Conservation (phyloP, 1,140 invertebrate species). For the Carcinoscorpius rotundicauda region DNA sequence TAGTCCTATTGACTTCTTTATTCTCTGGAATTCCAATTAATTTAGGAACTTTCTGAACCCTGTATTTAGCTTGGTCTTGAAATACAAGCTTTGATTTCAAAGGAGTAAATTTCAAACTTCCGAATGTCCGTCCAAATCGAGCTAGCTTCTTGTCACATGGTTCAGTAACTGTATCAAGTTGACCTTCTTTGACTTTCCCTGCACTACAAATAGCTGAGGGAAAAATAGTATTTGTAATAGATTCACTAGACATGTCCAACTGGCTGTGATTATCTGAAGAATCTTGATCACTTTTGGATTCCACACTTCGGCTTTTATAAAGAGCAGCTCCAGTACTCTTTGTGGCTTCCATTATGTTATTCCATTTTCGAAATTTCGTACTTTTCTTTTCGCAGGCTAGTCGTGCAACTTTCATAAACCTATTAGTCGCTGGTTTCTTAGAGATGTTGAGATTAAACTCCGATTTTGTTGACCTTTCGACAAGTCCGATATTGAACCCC, state of each 20-base stretch:
- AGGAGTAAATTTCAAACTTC: not conserved
- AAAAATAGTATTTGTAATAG: slow-evolving; percentile 1
- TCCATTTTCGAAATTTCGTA: slow-evolving; percentile 11
- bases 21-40: slow-evolving; percentile 12
- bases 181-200: not conserved
- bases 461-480: slow-evolving; percentile 21
- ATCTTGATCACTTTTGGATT: slow-evolving; percentile 20
- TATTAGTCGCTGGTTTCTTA: slow-evolving; percentile 10
- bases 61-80: slow-evolving; percentile 4
- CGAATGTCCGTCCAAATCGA: not conserved
- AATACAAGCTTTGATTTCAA: not conserved
- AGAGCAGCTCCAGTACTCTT: slow-evolving; percentile 16
- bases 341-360: slow-evolving; percentile 20
- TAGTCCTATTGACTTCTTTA: not conserved
- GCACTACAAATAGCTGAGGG: not conserved
- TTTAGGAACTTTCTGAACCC: slow-evolving; percentile 12
- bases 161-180: not conserved
- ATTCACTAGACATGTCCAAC: slow-evolving; percentile 3
- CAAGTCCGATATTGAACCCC: slow-evolving; percentile 58
- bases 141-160: not conserved
- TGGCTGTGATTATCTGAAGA: slow-evolving; percentile 12
- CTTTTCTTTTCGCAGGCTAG: slow-evolving; percentile 19
- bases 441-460: slow-evolving; percentile 18
- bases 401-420: slow-evolving; percentile 17
- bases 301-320: slow-evolving; percentile 17